Evolutionary conservation across 2,888 invertebrate species (phyloP).

Genomic region (Andrena dorsata): DNA sequence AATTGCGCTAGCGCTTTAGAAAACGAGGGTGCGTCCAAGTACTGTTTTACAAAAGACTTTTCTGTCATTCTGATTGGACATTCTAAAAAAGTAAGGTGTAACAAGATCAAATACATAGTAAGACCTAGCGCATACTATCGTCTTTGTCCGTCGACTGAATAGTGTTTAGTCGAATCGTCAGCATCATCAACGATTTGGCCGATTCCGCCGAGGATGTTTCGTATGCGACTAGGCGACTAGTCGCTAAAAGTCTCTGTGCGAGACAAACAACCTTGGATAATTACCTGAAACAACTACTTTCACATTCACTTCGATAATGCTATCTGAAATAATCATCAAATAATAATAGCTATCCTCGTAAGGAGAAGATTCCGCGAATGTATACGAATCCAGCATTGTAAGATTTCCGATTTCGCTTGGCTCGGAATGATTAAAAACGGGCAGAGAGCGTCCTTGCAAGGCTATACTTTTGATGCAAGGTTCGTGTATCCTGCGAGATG

Average conservation of each 20-base stretch:
- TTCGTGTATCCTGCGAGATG: slow-evolving; percentile 65
- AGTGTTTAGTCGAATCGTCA: no score
- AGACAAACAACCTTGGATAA: slow-evolving; percentile 2
- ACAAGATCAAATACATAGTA: background rate
- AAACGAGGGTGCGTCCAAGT: slow-evolving; percentile 63
- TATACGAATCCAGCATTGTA: slow-evolving; percentile 78
- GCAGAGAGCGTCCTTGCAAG: slow-evolving; percentile 83
- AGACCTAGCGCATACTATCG: background rate
- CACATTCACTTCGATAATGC: slow-evolving; percentile 83
- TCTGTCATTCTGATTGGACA: slow-evolving; percentile 79
- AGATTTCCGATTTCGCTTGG: slow-evolving; percentile 75
- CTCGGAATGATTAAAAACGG: slow-evolving; percentile 80
- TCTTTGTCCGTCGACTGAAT: background rate
- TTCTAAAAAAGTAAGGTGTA: slow-evolving; percentile 70
- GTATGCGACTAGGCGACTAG: no score
- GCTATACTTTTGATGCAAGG: slow-evolving; percentile 83
- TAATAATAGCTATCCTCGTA: slow-evolving; percentile 85
- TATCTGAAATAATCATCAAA: slow-evolving; percentile 84
- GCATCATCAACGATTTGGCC: no score
- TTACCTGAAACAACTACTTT: slow-evolving; percentile 81
- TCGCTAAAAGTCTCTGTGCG: no score
- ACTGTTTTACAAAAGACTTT: slow-evolving; percentile 70
- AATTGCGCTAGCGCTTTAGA: slow-evolving; percentile 61
- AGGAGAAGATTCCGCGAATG: slow-evolving; percentile 83
- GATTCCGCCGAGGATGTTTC: no score